A percentile compares a stretch with the other conserved stretches of the same genome.
These are phyloP conservation scores for Pachycephus smyrnensis DNA, from an alignment of 2,888 invertebrate genomes.

Conservation along the genomic window DNA sequence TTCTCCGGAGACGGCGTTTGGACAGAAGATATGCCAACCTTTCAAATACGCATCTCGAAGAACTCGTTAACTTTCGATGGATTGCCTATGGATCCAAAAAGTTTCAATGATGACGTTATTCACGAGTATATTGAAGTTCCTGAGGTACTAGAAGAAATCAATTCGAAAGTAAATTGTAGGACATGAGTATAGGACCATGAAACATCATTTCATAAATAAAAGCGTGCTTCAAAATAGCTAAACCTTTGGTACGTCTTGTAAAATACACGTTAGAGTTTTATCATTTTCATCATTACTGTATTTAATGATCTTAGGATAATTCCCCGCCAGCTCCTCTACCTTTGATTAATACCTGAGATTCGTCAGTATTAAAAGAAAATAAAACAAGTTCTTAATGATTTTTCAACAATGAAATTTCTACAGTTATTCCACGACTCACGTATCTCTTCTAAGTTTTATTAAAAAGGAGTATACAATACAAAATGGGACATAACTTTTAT, in stretches of 20 bases:
- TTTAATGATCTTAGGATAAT: background rate
- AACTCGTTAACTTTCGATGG: background rate
- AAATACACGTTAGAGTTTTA: background rate
- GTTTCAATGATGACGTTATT: background rate
- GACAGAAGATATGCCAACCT: constrained; percentile 44
- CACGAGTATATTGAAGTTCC: background rate
- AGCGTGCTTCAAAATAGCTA: background rate
- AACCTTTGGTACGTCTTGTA: background rate
- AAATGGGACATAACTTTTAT: background rate
- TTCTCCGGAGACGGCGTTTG: constrained; percentile 84
- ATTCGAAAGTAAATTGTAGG: background rate
- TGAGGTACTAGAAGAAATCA: background rate
- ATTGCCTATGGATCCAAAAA: background rate
- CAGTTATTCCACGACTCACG: background rate
- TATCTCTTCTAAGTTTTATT: constrained; percentile 22
- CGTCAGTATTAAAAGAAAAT: background rate
- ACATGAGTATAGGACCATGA: background rate
- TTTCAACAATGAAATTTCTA: background rate
- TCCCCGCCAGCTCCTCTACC: background rate
- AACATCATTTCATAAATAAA: background rate
- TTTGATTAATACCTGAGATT: too few relatives aligned
- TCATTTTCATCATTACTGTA: background rate
- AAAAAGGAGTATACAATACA: constrained; percentile 16
- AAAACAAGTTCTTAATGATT: background rate
- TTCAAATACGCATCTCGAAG: background rate